Evolutionary conservation across 2,888 invertebrate genomes (phyloP).

Genomic region (Ganaspis brasiliensis): DNA sequence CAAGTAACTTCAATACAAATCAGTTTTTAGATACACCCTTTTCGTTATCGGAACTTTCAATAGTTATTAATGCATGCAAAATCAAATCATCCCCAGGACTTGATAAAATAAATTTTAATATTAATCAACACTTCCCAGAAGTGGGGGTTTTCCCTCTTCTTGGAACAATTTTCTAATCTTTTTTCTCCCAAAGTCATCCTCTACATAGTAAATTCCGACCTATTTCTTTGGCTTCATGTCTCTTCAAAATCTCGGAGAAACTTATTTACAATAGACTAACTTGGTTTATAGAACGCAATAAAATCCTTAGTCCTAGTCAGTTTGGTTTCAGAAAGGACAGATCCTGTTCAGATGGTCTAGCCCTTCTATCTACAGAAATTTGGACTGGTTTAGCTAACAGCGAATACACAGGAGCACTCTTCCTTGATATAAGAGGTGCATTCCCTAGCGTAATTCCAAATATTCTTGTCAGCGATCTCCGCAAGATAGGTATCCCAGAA

Average conservation of each 20-base stretch:
- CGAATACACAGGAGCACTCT: constrained; percentile 26
- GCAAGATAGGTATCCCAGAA: constrained; percentile 26
- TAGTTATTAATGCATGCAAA: not conserved
- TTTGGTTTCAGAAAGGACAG: constrained; percentile 55
- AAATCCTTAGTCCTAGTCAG: constrained; percentile 33
- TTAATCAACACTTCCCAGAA: not conserved
- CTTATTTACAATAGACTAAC: constrained; percentile 42
- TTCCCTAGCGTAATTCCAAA: constrained; percentile 50
- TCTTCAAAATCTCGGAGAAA: not conserved
- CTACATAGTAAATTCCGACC: not conserved
- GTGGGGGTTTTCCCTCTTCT: not conserved
- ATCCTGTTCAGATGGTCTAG: constrained; percentile 50
- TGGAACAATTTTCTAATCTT: not conserved
- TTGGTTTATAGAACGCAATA: constrained; percentile 50
- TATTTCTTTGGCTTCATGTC: not conserved
- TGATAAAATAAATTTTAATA: not conserved
- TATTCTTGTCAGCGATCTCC: constrained; percentile 47
- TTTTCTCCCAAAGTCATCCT: not conserved
- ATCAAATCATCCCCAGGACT: not conserved
- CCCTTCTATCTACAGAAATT: constrained; percentile 47
- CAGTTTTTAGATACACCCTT: not conserved
- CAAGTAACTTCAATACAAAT: not conserved
- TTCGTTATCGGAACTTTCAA: not conserved
- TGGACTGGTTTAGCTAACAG: not conserved
- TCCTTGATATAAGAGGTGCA: constrained; percentile 52